Percentiles rank a stretch among this genome's conserved stretches.
phyloP scores from a whole-genome alignment of 2,113 vertebrate genomes.

The Mellivora capensis region DNA sequence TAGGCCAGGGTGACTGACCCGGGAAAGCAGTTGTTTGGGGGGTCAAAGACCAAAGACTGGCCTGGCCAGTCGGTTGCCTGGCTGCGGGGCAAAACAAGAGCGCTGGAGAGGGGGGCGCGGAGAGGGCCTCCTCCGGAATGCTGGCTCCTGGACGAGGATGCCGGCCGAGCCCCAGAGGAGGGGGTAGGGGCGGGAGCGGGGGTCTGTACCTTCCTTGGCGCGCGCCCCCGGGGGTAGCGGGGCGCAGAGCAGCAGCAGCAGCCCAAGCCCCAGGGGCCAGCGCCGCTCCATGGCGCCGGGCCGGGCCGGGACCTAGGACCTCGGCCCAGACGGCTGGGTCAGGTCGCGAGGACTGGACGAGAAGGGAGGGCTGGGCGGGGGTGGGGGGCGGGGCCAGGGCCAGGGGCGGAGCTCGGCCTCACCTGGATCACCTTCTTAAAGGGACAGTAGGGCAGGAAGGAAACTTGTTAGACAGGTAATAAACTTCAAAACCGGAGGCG shows the following conservation, averaged over 20 bases:
- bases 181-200: not conserved
- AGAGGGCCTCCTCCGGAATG: slow-evolving; percentile 43
- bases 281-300: slow-evolving; percentile 72
- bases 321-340: slow-evolving; percentile 38
- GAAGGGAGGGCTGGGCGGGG: not conserved
- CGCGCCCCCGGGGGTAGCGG: slow-evolving; percentile 50
- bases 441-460: slow-evolving; percentile 29
- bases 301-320: slow-evolving; percentile 70
- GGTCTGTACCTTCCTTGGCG: slow-evolving; percentile 71
- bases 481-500: slow-evolving; percentile 1
- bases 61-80: slow-evolving; percentile 23
- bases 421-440: slow-evolving; percentile 79
- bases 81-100: not conserved
- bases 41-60: slow-evolving; percentile 66
- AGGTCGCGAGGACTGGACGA: not conserved
- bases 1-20: slow-evolving; percentile 18
- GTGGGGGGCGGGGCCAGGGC: slow-evolving; percentile 17
- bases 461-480: slow-evolving; percentile 57
- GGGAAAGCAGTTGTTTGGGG: not conserved
- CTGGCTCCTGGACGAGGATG: not conserved
- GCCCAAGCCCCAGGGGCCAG: slow-evolving; percentile 68
- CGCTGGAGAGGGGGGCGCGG: not conserved
- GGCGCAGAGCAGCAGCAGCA: slow-evolving; percentile 63
- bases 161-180: not conserved
- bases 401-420: slow-evolving; percentile 54